phyloP scores from a whole-genome alignment of 2,888 invertebrate genomes.

The Chaetoderma sp. region DNA sequence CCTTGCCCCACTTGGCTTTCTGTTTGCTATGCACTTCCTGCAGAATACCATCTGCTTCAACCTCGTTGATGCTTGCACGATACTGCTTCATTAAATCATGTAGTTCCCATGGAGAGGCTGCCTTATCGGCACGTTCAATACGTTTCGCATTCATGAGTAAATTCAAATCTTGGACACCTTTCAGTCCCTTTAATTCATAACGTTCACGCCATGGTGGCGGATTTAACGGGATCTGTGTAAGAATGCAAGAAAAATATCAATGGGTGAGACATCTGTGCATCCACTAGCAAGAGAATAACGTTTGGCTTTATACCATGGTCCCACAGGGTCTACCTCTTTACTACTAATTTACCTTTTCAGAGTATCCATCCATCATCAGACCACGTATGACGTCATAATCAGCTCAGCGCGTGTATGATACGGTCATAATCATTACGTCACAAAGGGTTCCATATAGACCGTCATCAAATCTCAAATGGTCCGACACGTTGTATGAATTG shows the following conservation, averaged over 20 bases:
- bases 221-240: slow-evolving; percentile 73
- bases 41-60: slow-evolving; percentile 88
- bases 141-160: no score
- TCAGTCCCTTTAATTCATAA: slow-evolving; percentile 76
- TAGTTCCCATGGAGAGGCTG: slow-evolving; percentile 82
- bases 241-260: slow-evolving; percentile 21
- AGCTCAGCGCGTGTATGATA: no score
- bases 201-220: slow-evolving; percentile 88
- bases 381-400: no score
- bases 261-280: no score
- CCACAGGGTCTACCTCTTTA: background rate
- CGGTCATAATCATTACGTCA: no score
- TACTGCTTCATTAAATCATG: slow-evolving; percentile 95
- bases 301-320: background rate
- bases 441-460: no score
- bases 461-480: no score
- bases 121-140: slow-evolving; percentile 43
- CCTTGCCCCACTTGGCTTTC: no score
- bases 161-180: slow-evolving; percentile 53
- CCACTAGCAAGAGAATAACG: background rate
- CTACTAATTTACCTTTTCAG: no score
- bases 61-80: slow-evolving; percentile 85
- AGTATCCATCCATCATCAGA: no score
- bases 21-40: slow-evolving; percentile 75
- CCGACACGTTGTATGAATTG: no score